Evolutionary conservation across 1,140 invertebrate species (phyloP).

Genomic region (Drosophila leontia): DNA sequence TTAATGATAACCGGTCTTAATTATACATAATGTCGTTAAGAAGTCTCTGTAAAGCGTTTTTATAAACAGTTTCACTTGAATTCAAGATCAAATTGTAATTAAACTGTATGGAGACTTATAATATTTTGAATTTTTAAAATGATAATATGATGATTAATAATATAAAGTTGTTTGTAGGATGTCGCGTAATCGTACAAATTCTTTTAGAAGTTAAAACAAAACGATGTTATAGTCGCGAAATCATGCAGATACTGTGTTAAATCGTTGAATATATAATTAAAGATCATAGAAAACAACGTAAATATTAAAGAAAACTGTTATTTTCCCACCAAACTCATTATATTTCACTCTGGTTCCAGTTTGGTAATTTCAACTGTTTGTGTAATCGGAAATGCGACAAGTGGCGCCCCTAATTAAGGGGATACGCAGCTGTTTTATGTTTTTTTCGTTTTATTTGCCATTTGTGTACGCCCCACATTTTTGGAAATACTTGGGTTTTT

Average conservation of each 20-base stretch:
- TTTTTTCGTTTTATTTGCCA: constrained; percentile 12
- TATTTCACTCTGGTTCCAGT: neutral
- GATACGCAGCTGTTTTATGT: constrained; percentile 45
- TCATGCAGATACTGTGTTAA: neutral
- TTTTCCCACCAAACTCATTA: neutral
- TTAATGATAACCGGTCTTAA: neutral
- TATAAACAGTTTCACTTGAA: neutral
- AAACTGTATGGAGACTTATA: too few relatives aligned
- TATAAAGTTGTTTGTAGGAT: too few relatives aligned
- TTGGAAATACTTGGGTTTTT: constrained; percentile 17
- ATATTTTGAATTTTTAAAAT: too few relatives aligned
- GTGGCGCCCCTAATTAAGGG: constrained; percentile 48
- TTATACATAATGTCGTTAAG: neutral
- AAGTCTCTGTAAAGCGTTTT: neutral
- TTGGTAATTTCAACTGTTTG: constrained; percentile 22
- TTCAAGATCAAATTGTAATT: neutral
- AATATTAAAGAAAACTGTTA: neutral
- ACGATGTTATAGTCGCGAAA: neutral
- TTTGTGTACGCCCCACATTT: constrained; percentile 47
- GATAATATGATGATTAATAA: too few relatives aligned
- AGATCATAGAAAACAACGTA: neutral
- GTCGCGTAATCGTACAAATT: neutral
- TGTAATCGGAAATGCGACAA: constrained; percentile 51
- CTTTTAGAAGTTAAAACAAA: neutral
- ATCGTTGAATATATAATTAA: neutral